Evolutionary conservation across 2,113 vertebrate genomes (phyloP).

Genomic region (Poeciliopsis retropinna): DNA sequence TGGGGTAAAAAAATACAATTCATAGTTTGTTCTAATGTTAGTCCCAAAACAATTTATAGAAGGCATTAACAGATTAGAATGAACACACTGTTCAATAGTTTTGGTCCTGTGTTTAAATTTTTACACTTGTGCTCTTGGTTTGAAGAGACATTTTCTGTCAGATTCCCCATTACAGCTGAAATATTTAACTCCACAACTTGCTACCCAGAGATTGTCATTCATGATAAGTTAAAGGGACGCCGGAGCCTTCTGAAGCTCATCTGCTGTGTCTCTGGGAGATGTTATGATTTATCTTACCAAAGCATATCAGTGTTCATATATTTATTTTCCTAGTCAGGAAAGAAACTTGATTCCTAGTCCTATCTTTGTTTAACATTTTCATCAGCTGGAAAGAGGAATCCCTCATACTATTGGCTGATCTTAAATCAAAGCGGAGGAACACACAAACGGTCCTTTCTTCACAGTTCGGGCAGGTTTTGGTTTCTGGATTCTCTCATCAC

Average conservation of each 20-base stretch:
- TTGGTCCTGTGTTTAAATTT: background rate
- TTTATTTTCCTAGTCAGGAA: too few species aligned
- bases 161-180: background rate
- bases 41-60: background rate
- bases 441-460: background rate
- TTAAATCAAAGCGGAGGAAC: background rate
- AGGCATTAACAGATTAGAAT: background rate
- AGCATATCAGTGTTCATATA: background rate
- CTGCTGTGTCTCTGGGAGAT: background rate
- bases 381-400: background rate
- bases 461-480: background rate
- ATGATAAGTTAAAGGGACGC: background rate
- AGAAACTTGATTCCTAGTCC: too few species aligned
- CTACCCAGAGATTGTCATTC: background rate
- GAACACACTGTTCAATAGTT: background rate
- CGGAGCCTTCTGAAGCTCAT: background rate
- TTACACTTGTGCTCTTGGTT: too few species aligned
- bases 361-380: background rate
- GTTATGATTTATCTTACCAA: background rate
- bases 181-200: slow-evolving; percentile 11
- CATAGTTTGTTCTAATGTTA: too few species aligned
- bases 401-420: background rate
- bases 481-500: background rate
- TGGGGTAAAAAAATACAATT: too few species aligned
- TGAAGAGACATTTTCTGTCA: background rate